Evolutionary conservation across 1,140 invertebrate species (phyloP), one percentile per base, ranked within the genome.

Genomic region (Schlechtendalia chinensis): DNA sequence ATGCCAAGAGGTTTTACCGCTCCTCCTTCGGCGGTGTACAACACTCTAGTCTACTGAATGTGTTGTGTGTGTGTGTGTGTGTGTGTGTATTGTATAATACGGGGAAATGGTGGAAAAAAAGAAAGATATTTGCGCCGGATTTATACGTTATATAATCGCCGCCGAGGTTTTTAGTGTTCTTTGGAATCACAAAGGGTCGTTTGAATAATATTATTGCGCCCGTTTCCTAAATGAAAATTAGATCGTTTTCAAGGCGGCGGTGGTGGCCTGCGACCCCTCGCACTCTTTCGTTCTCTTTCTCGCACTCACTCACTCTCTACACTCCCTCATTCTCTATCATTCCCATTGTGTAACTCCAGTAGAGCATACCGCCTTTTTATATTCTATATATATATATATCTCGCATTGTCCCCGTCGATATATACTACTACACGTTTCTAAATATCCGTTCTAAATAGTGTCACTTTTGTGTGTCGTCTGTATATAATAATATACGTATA

Each of bases 141-240:
- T 50, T 69, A 69, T 69, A 50, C 67, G 67, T 69, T 50, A 39
- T 69, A 69, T 69, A 69, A 69, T 69, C 67, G 67, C 45, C 45
- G 45, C 45, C 22, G 67, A 69, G 67, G 67, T 47, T 69, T 69
- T 69, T 69, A 69, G 45, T 27, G 67, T 69, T 69, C 67, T 27
- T 39, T n/a, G 67, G 45, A 69, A 69, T 69, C 67, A 69, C 67
- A 69, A 69, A 69, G 67, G 67, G 67, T 69, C 67, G 67, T 69
- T 69, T 69, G 67, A 69, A 69, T 69, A 69, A 69, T 69, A 69
- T 69, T 69, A 69, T 69, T 69, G 67, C 67, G n/a, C 67, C 67
- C 67, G 67, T 69, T 69, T 69, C 67, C 67, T 69, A 69, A 69
- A 69, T 69, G 67, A 69, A 69, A 69, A 69, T 69, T 69, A 69